Base-by-base conservation (phyloP, 2,113 vertebrate genomes). In the Dinomys branickii region DNA sequence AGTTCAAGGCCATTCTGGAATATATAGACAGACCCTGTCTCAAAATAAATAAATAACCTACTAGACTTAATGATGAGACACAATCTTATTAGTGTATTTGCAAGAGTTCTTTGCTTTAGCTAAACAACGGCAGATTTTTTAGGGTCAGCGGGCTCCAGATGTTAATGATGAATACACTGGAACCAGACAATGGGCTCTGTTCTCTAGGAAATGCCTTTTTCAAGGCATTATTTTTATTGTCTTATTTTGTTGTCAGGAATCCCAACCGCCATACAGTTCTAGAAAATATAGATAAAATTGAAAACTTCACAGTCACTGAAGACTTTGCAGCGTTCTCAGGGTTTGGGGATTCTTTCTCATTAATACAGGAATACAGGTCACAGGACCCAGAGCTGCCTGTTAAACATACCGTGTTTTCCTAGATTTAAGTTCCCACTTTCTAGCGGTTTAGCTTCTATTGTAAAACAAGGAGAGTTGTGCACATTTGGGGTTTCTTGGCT, bases 371-470 rank as follows among this genome's bases (percentile, higher is more conserved):
- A 52, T 41, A 50, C 30, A 47, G 44, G 26, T 65, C 19, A 41
- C 12, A 26, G 24, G 54, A 22, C 44, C 2, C 41, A 78, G 26
- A 78, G 28, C 44, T 78, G 28, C 92, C 35, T 93, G 20, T 91
- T 91, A 86, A 84, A 81, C 63, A 56, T 77, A 77, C 44, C 26
- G 4, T 56, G 41, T 73, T 97, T 78, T 52, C 28, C 87, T 87
- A 85, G 52, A 81, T 95, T 90, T 85, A 82, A 91, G 54, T 87
- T 63, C 85, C n/a, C 20, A 41, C 61, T 78, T 95, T 85, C 44
- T 73, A 33, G 52, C 58, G 35, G 92, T 94, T 83, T 33, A 47
- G 54, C 5, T 41, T 73, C 33, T 82, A 0, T 35, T 38, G 4
- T 80, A 59, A 87, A 78, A 65, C 13, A 73, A 17, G 3, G 50